These are phyloP conservation scores for Acanthococcus lagerstroemiae DNA, from an alignment of 2,888 invertebrate species.

Conservation along the genomic window DNA sequence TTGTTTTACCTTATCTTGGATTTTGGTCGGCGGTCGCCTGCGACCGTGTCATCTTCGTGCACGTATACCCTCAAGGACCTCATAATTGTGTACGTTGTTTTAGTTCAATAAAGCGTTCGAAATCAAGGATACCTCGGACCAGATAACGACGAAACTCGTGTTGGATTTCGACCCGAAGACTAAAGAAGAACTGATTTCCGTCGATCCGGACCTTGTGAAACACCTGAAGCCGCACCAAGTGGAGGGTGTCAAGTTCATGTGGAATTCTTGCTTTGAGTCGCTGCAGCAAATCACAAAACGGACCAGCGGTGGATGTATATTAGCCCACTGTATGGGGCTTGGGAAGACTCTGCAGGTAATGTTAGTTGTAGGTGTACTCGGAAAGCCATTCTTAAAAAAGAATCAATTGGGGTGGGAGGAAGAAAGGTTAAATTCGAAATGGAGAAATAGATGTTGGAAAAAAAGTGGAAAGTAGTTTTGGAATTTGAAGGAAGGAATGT, in stretches of 20 bases:
- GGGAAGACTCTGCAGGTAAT: conserved; percentile 80
- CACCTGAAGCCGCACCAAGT: conserved; percentile 84
- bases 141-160: conserved; percentile 52
- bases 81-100: conserved; percentile 7
- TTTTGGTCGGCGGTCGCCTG: background rate
- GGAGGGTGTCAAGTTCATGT: conserved; percentile 76
- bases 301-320: conserved; percentile 67
- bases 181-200: conserved; percentile 67
- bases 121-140: conserved; percentile 13
- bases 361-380: no score
- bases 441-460: no score
- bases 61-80: background rate
- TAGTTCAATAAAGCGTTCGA: conserved; percentile 34
- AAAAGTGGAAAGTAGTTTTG: no score
- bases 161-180: conserved; percentile 77
- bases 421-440: no score
- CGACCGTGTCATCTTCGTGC: background rate
- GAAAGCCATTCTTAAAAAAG: no score
- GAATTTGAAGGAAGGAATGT: no score
- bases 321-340: conserved; percentile 94
- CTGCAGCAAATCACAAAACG: conserved; percentile 50
- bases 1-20: background rate
- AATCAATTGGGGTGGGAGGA: no score
- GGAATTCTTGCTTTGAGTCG: conserved; percentile 73
- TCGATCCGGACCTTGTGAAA: conserved; percentile 62